These are phyloP conservation scores for Nesometra sesokonis DNA, from an alignment of 35 echinoderm and acorn worm genomes.

Conservation along the genomic window DNA sequence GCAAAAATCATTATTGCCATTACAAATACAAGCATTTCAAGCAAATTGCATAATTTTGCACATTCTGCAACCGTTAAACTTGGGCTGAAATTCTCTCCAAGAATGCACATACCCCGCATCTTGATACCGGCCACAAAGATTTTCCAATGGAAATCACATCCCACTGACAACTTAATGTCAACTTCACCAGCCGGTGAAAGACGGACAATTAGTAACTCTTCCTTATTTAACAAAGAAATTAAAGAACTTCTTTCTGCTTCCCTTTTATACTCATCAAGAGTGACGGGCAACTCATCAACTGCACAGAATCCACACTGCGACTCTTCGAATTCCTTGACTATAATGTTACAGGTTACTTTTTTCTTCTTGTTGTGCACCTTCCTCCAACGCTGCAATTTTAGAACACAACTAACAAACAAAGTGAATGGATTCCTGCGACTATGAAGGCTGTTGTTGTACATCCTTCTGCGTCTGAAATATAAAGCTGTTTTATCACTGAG, in stretches of 20 bases:
- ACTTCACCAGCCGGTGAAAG: not conserved
- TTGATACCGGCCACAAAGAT: conserved; percentile 11
- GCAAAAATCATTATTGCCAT: conserved; percentile 20
- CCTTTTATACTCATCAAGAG: not conserved
- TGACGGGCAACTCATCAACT: not conserved
- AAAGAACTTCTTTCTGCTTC: not conserved
- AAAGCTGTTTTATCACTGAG: too few relatives aligned
- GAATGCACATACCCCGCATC: not conserved
- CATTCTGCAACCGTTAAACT: not conserved
- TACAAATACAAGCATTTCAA: conserved; percentile 18
- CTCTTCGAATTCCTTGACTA: not conserved
- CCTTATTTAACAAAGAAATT: not conserved
- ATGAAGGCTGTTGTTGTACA: too few relatives aligned
- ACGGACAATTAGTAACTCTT: not conserved
- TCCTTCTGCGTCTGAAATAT: too few relatives aligned
- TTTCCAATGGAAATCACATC: not conserved
- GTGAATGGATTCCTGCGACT: conserved; percentile 17
- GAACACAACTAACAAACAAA: conserved; percentile 27
- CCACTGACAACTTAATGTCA: not conserved
- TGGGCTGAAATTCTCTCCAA: not conserved
- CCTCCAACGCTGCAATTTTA: conserved; percentile 13
- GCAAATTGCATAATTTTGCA: not conserved
- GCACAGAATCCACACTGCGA: not conserved
- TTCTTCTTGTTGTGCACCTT: conserved; percentile 9
- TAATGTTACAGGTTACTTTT: not conserved